These are phyloP conservation scores for Heliothis peltigera DNA, from an alignment of 2,888 invertebrate genomes.

Conservation along the genomic window DNA sequence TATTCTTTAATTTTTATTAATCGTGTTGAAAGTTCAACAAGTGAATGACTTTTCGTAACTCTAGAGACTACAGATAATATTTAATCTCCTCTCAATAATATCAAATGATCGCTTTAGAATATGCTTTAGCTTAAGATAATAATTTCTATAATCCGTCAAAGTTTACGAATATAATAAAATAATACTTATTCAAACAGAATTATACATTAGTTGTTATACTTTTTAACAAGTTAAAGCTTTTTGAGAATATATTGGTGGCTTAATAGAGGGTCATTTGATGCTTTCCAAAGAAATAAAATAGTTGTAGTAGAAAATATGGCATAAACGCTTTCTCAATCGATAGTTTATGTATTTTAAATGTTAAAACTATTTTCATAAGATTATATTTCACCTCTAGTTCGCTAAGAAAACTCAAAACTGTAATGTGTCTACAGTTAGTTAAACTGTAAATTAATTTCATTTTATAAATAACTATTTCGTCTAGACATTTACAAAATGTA, in stretches of 20 bases:
- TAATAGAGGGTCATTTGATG: no score
- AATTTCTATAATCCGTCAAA: slow-evolving; percentile 14
- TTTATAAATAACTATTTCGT: slow-evolving; percentile 21
- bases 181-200: slow-evolving; percentile 13
- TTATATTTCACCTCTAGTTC: no score
- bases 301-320: no score
- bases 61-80: neutral
- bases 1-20: no score
- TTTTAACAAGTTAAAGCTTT: slow-evolving; percentile 9
- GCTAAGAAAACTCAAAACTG: neutral
- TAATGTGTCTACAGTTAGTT: slow-evolving; percentile 2
- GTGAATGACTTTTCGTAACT: neutral
- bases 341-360: no score
- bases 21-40: no score
- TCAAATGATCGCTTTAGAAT: slow-evolving; percentile 3
- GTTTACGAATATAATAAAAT: slow-evolving; percentile 15
- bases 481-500: slow-evolving; percentile 30
- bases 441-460: slow-evolving; percentile 10
- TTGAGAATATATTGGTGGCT: neutral
- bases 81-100: slow-evolving; percentile 11
- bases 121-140: slow-evolving; percentile 3
- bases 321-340: no score
- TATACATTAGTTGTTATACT: slow-evolving; percentile 3
- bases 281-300: no score
- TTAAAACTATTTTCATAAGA: no score